These are phyloP conservation scores for Serinus canaria DNA, from an alignment of 2,113 vertebrate genomes.

Conservation along the genomic window DNA sequence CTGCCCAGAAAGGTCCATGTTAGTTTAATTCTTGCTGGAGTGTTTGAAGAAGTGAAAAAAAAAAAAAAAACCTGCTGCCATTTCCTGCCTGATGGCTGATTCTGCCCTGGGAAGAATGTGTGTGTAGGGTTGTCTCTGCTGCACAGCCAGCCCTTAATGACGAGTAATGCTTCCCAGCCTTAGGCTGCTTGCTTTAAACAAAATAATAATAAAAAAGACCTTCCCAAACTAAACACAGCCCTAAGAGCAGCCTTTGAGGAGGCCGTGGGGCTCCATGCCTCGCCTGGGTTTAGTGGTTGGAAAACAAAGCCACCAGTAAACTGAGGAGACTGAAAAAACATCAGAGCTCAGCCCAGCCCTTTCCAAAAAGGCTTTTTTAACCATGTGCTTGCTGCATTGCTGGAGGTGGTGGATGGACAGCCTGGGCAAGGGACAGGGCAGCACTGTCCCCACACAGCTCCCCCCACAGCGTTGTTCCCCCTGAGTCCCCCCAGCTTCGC, in stretches of 20 bases:
- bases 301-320: slow-evolving; percentile 58
- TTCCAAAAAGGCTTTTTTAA: slow-evolving; percentile 20
- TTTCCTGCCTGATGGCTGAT: slow-evolving; percentile 53
- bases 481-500: rapidly evolving
- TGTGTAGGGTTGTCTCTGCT: not conserved
- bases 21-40: slow-evolving; percentile 38
- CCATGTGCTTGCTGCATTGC: not conserved
- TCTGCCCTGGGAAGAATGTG: slow-evolving; percentile 29
- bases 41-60: not conserved
- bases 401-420: not conserved
- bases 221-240: slow-evolving; percentile 41
- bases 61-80: not conserved
- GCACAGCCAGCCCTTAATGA: slow-evolving; percentile 23
- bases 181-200: slow-evolving; percentile 14
- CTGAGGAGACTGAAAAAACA: slow-evolving; percentile 22
- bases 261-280: not conserved
- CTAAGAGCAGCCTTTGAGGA: slow-evolving; percentile 18
- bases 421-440: not conserved
- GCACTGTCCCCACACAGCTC: rapidly evolving
- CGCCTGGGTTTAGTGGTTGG: not conserved
- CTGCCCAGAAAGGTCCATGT: not conserved
- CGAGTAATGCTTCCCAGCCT: slow-evolving; percentile 38
- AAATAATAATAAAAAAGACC: not conserved
- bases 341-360: not conserved
- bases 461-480: rapidly evolving